phyloP scores from a whole-genome alignment of 1,140 invertebrate species.

The Drosophila nigromelanica region DNA sequence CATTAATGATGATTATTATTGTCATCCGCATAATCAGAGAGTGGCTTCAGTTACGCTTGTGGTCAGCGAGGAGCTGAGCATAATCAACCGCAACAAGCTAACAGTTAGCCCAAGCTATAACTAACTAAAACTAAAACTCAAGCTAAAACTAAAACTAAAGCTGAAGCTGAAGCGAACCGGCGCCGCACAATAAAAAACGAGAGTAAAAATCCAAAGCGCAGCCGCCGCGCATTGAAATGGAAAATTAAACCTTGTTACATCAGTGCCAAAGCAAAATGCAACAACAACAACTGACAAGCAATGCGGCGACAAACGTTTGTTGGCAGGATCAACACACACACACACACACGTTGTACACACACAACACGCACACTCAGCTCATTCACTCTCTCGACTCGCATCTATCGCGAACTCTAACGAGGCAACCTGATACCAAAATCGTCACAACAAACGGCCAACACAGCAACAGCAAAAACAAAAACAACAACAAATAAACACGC shows the following conservation, averaged over 20 bases:
- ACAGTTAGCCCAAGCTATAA: slow-evolving; percentile 15
- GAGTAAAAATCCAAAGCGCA: slow-evolving; percentile 77
- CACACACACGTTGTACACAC: slow-evolving; percentile 3
- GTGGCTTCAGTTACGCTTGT: slow-evolving; percentile 59
- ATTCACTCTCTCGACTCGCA: slow-evolving; percentile 41
- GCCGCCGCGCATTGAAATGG: slow-evolving; percentile 80
- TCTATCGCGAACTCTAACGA: slow-evolving; percentile 50
- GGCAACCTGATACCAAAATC: slow-evolving; percentile 79
- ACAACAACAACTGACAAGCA: slow-evolving; percentile 51
- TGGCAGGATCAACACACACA: slow-evolving; percentile 60
- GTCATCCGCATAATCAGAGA: slow-evolving; percentile 64
- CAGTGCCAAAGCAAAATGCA: slow-evolving; percentile 67
- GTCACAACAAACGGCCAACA: slow-evolving; percentile 64
- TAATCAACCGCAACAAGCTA: slow-evolving; percentile 66
- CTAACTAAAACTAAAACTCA: slow-evolving; percentile 10
- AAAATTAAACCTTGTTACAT: slow-evolving; percentile 83
- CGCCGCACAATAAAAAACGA: slow-evolving; percentile 79
- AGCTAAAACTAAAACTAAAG: slow-evolving; percentile 43
- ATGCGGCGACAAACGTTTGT: slow-evolving; percentile 56
- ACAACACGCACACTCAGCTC: slow-evolving; percentile 7
- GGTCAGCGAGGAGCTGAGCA: slow-evolving; percentile 50
- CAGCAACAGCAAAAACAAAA: slow-evolving; percentile 25
- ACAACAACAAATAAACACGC: slow-evolving; percentile 47
- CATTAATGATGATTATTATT: slow-evolving; percentile 43
- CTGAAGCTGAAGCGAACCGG: slow-evolving; percentile 13